A percentile compares a stretch with the other conserved stretches of the same genome.
Evolutionary conservation across 1,140 invertebrate species (phyloP).

Genomic region (Samia ricini): DNA sequence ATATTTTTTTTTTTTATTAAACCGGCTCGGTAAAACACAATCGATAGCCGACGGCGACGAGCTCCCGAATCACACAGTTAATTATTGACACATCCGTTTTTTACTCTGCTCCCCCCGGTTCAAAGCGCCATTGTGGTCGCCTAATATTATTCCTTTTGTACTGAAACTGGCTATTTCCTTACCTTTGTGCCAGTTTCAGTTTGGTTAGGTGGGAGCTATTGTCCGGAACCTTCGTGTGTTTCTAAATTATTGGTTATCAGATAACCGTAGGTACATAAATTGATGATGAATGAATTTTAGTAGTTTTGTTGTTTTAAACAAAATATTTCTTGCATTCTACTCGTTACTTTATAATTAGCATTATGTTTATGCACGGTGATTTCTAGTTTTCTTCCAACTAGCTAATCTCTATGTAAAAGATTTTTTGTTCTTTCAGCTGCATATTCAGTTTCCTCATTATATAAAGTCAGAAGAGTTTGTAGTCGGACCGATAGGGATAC

Average conservation of each 20-base stretch:
- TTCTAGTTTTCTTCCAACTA: too few species aligned
- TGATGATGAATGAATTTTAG: neutral
- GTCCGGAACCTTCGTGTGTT: conserved; percentile 38
- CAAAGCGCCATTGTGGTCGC: conserved; percentile 50
- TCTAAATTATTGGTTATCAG: conserved; percentile 63
- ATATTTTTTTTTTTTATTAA: conserved; percentile 60
- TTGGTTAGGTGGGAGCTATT: conserved; percentile 32
- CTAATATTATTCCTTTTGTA: conserved; percentile 60
- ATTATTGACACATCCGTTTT: conserved; percentile 76
- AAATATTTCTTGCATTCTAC: neutral
- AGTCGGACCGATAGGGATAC: too few species aligned
- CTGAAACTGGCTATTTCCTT: conserved; percentile 68
- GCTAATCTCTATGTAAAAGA: too few species aligned
- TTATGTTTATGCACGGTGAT: neutral
- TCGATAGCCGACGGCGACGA: conserved; percentile 60
- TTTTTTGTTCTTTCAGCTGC: too few species aligned
- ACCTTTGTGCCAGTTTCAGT: conserved; percentile 49
- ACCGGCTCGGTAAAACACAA: conserved; percentile 38
- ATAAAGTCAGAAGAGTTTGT: too few species aligned
- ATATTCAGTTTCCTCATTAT: too few species aligned
- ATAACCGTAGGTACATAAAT: conserved; percentile 26
- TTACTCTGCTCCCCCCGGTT: conserved; percentile 40
- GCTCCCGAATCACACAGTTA: conserved; percentile 65
- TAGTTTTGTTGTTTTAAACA: neutral
- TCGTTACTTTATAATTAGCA: neutral